These are phyloP conservation scores for Chloebia gouldiae DNA, from an alignment of 2,113 vertebrate species.

Conservation along the genomic window DNA sequence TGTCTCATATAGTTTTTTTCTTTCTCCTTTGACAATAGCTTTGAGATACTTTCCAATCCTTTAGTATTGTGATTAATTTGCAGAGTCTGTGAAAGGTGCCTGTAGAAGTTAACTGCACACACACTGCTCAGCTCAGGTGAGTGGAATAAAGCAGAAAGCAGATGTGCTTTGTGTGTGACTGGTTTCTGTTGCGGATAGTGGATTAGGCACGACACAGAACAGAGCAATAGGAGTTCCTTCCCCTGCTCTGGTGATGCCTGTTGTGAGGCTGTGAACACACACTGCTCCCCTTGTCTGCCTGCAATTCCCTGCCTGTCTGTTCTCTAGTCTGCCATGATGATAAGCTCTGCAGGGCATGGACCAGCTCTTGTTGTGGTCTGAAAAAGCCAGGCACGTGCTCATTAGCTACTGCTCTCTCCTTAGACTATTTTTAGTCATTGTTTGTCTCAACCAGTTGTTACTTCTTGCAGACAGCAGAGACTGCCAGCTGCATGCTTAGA, in stretches of 20 bases:
- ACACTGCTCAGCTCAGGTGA: background rate
- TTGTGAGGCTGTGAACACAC: background rate
- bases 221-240: background rate
- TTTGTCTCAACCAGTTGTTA: conserved; percentile 10
- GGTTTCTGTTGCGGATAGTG: background rate
- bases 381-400: background rate
- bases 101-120: background rate
- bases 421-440: conserved; percentile 5
- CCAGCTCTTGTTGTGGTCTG: background rate
- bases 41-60: background rate
- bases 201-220: background rate
- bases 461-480: background rate
- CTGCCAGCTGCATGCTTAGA: conserved; percentile 3
- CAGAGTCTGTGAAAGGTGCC: background rate
- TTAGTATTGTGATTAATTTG: background rate
- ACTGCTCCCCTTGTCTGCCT: background rate
- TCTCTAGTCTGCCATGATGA: background rate
- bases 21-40: background rate
- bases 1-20: background rate
- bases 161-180: background rate
- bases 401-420: background rate
- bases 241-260: background rate
- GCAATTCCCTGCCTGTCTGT: background rate
- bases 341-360: background rate
- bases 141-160: background rate